Base-by-base conservation (phyloP, 2,888 invertebrate genomes). In the Brachylomia viminalis region DNA sequence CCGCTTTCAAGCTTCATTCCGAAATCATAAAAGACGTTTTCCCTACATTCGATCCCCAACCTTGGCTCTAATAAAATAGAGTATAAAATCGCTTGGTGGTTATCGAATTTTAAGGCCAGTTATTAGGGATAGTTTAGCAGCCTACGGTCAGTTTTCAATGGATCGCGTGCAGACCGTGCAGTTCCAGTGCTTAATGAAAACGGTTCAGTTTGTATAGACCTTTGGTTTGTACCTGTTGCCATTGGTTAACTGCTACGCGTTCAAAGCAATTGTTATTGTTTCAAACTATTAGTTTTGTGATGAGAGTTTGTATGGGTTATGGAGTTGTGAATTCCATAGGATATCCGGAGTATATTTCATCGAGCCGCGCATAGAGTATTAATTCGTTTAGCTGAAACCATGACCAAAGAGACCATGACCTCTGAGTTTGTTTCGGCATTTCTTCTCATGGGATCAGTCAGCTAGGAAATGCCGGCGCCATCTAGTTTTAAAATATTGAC, bases 141-240 rank as follows among this genome's bases (percentile, higher is more conserved):
- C 77, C 84, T 77, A 86, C 79, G 89, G 90, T 85, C 88, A 89
- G 91, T 90, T 88, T 89, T 91, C 88, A 91, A 90, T 88, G 88
- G 88, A 70, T 79, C 75, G 79, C 86, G 80, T 87, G 86, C 38
- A 38, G 38, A 38, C 38, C 38, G 38, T 38, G 38, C 86, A 86
- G 88, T 88, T 80, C 15, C 73, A 56, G 68, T 27, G 82, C 69
- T 83, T 87, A 88, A 88, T 88, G 87, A 87, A 87, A 87, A 80
- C 87, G 58, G 82, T 79, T 67, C 64, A 83, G 86, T 78, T 79
- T 80, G 65, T 77, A 79, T 65, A 72, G 74, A 78, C 74, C 73
- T 82, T 79, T 72, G 52, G 75, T 74, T 84, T 67, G 73, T 80
- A 87, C 88, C 85, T 87, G 87, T 88, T 88, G 87, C 88, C 64